Evolutionary conservation across 2,113 vertebrate species (phyloP).

Genomic region (Petrocephalus microphthalmus): DNA sequence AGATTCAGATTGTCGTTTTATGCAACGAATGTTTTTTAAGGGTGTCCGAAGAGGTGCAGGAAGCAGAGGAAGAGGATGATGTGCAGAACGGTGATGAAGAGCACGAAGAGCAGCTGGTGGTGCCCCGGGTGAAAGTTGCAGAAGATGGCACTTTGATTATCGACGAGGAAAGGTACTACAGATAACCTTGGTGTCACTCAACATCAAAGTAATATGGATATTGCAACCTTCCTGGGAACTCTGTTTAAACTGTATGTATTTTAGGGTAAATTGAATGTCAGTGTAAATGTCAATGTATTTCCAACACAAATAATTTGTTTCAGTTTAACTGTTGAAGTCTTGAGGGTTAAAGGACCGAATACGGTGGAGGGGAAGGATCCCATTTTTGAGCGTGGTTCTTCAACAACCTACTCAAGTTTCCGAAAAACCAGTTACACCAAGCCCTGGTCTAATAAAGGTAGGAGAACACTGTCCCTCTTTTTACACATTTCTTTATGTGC

Average conservation of each 20-base stretch:
- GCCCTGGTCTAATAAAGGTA: conserved; percentile 90
- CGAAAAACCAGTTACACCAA: conserved; percentile 79
- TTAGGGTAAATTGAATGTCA: background rate
- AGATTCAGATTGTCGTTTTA: background rate
- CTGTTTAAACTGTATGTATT: background rate
- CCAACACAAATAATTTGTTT: conserved; percentile 19
- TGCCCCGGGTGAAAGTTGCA: conserved; percentile 91
- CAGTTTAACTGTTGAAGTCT: conserved; percentile 92
- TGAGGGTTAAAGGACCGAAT: conserved; percentile 79
- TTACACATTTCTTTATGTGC: background rate
- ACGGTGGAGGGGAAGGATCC: conserved; percentile 82
- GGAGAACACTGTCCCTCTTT: background rate
- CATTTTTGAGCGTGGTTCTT: conserved; percentile 94
- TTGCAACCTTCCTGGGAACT: too few species aligned
- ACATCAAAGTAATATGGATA: background rate
- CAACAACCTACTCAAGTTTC: conserved; percentile 95
- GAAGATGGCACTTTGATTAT: conserved; percentile 95
- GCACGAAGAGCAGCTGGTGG: conserved; percentile 67
- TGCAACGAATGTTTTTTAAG: background rate
- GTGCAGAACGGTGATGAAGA: conserved; percentile 52
- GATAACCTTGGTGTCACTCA: background rate
- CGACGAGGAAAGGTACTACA: conserved; percentile 87
- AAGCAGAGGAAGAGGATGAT: conserved; percentile 47
- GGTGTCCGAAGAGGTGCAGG: conserved; percentile 16
- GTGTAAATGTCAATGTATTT: background rate